phyloP scores from a whole-genome alignment of 1,140 invertebrate genomes.

The Aphis gossypii region DNA sequence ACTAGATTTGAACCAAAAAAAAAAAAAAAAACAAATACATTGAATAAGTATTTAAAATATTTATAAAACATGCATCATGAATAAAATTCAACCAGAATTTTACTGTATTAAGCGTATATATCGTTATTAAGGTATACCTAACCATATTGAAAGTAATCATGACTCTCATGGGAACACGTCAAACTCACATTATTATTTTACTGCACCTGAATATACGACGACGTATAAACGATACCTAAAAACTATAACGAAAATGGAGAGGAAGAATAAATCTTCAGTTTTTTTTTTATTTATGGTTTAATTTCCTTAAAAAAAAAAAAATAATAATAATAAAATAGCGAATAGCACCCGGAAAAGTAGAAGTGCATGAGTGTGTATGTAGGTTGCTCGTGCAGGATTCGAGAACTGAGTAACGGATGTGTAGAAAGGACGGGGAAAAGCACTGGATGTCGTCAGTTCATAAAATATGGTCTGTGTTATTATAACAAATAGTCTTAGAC shows the following conservation, averaged over 20 bases:
- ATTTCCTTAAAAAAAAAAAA: conserved; percentile 6
- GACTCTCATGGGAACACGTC: background rate
- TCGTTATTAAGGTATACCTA: background rate
- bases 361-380: background rate
- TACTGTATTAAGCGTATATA: background rate
- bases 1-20: background rate
- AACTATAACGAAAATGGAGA: background rate
- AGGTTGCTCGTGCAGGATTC: background rate
- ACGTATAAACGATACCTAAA: conserved; percentile 1
- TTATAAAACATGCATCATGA: background rate
- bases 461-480: conserved; percentile 48
- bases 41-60: background rate
- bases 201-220: background rate
- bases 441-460: conserved; percentile 6
- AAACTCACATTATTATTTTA: background rate
- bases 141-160: background rate
- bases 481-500: conserved; percentile 51
- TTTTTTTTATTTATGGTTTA: conserved; percentile 45
- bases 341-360: background rate
- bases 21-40: background rate
- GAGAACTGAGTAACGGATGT: background rate
- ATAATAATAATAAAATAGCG: background rate
- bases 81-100: background rate
- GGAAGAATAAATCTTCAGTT: background rate
- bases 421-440: background rate